Conservation (phyloP, 2,113 vertebrate genomes). For the Vimba vimba region DNA sequence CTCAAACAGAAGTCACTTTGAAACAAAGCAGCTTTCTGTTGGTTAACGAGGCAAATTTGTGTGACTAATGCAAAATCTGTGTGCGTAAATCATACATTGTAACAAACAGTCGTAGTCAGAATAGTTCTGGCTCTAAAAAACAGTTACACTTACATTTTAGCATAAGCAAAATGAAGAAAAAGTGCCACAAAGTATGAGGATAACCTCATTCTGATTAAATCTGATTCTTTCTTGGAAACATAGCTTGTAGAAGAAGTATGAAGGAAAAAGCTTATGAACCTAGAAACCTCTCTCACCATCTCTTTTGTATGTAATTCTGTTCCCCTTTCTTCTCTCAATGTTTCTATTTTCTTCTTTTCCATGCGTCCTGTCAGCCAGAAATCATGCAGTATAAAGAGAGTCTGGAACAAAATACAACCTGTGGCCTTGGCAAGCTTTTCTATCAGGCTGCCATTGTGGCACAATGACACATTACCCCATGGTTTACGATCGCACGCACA, state of each 20-base stretch:
- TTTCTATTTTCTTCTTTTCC: conserved; percentile 12
- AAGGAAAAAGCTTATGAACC: background rate
- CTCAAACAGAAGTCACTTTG: background rate
- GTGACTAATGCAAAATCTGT: background rate
- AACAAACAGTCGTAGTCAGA: no score
- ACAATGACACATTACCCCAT: conserved; percentile 36
- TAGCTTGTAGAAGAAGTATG: background rate
- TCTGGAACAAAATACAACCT: conserved; percentile 43
- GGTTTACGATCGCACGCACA: conserved; percentile 10
- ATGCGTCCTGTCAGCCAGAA: conserved; percentile 20
- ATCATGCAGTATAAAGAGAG: conserved; percentile 37
- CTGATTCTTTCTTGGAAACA: background rate
- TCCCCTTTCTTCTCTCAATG: conserved; percentile 6
- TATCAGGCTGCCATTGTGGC: conserved; percentile 31
- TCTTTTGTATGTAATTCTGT: background rate
- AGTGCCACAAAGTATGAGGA: background rate
- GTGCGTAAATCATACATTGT: no score
- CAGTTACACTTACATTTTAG: background rate
- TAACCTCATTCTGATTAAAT: background rate
- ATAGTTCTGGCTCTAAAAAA: background rate
- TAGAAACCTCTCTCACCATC: conserved; percentile 3
- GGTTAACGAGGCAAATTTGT: background rate
- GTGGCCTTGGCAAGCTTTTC: conserved; percentile 29
- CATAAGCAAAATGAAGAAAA: background rate
- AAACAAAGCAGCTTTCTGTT: background rate